These are phyloP conservation scores for Rynchops niger DNA, from an alignment of 2,113 vertebrate genomes.

Conservation along the genomic window DNA sequence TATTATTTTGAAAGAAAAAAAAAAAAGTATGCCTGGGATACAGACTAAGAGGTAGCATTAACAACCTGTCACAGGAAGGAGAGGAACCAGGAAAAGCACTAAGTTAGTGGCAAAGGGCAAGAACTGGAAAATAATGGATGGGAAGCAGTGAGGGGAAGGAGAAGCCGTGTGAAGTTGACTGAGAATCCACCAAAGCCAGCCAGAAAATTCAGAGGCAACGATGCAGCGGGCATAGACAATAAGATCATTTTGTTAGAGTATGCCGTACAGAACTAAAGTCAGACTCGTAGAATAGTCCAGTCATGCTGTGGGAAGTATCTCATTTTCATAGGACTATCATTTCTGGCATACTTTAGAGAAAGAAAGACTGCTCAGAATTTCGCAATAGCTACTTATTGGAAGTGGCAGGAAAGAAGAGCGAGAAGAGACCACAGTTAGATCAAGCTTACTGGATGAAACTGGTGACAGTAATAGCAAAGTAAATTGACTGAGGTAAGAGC, in stretches of 20 bases:
- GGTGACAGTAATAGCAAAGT: neutral
- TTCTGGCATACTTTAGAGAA: neutral
- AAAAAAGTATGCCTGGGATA: neutral
- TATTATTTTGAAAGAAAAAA: neutral
- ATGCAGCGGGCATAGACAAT: neutral
- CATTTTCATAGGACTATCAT: neutral
- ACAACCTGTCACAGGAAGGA: neutral
- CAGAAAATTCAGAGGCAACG: neutral
- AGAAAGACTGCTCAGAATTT: neutral
- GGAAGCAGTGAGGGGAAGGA: accelerated
- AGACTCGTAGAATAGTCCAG: neutral
- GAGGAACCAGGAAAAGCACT: neutral
- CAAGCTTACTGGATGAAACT: neutral
- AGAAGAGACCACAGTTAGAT: neutral
- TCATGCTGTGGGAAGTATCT: neutral
- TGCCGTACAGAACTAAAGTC: neutral
- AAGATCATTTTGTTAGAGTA: neutral
- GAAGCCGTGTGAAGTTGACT: neutral
- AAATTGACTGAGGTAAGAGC: neutral
- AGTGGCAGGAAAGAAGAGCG: neutral
- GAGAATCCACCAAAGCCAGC: neutral
- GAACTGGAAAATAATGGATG: neutral
- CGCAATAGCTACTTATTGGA: neutral
- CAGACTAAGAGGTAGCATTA: neutral
- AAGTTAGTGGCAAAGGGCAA: neutral